Percentiles rank a stretch among this genome's conserved stretches.
These are phyloP conservation scores for Trialeurodes vaporariorum DNA, from an alignment of 1,140 invertebrate species.

Conservation along the genomic window DNA sequence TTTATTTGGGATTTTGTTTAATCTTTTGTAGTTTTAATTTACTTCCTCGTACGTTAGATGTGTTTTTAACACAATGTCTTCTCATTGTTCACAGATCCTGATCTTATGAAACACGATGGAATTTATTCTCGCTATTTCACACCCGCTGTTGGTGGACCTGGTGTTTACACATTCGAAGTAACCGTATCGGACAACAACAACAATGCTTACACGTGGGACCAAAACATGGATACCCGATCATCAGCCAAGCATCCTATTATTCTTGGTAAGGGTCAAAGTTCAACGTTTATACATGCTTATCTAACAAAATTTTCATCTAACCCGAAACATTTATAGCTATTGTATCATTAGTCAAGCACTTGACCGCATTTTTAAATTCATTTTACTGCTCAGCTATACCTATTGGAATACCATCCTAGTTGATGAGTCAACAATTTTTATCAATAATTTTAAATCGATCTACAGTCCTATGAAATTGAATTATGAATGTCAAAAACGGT, in stretches of 20 bases:
- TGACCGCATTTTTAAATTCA: too few relatives aligned
- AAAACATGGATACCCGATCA: slow-evolving; percentile 12
- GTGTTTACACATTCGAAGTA: slow-evolving; percentile 40
- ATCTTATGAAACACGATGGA: slow-evolving; percentile 50
- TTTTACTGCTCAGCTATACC: too few relatives aligned
- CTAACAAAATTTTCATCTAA: too few relatives aligned
- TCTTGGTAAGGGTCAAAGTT: slow-evolving; percentile 3
- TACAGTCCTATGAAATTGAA: too few relatives aligned
- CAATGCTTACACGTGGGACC: slow-evolving; percentile 36
- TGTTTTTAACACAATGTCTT: slow-evolving; percentile 10
- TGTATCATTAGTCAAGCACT: too few relatives aligned
- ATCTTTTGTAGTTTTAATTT: background rate
- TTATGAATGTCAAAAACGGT: too few relatives aligned
- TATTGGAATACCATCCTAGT: too few relatives aligned
- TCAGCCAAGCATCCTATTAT: background rate
- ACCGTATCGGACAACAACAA: slow-evolving; percentile 38
- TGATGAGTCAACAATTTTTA: too few relatives aligned
- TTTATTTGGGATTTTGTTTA: background rate
- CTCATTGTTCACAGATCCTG: slow-evolving; percentile 40
- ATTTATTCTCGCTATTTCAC: slow-evolving; percentile 51
- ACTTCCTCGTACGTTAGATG: background rate
- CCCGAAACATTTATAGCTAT: too few relatives aligned
- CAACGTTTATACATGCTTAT: too few relatives aligned
- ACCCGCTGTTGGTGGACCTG: slow-evolving; percentile 34
- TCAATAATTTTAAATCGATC: too few relatives aligned